A percentile compares a stretch with the other conserved stretches of the same genome.
Evolutionary conservation across 1,140 invertebrate species (phyloP).

Genomic region (Sarcophaga bullata): DNA sequence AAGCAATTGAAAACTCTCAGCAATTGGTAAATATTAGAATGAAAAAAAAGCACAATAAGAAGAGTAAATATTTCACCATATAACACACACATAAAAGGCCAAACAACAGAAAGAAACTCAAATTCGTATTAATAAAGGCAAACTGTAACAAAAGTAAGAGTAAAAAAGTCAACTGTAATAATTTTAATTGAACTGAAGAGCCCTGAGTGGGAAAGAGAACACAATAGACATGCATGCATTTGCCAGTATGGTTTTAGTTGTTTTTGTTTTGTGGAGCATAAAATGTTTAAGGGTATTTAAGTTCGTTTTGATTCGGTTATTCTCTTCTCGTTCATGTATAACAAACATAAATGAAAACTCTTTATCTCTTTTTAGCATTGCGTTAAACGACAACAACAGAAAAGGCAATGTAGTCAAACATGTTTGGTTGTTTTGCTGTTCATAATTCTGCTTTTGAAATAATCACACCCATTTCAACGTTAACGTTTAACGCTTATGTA

Average conservation of each 20-base stretch:
- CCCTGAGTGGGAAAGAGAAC: not conserved
- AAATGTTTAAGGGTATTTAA: not conserved
- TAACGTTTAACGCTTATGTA: conserved; percentile 35
- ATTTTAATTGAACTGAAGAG: not conserved
- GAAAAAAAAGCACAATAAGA: not conserved
- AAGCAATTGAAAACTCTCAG: not conserved
- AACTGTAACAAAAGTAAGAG: not conserved
- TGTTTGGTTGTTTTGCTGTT: not conserved
- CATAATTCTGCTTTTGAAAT: not conserved
- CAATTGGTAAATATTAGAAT: not conserved
- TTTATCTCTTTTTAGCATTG: conserved; percentile 39
- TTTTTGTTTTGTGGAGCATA: too few relatives aligned
- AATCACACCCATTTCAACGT: conserved; percentile 32
- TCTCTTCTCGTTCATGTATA: not conserved
- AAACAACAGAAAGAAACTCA: not conserved
- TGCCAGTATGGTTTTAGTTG: too few relatives aligned
- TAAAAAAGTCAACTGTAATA: not conserved
- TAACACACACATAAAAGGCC: not conserved
- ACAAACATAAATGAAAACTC: too few relatives aligned
- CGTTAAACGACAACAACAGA: not conserved
- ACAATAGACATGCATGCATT: not conserved
- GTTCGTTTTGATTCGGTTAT: not conserved
- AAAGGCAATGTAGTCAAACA: conserved; percentile 18
- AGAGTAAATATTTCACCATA: not conserved
- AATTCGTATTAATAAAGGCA: not conserved